Base-by-base conservation (phyloP, 2,797 vertebrate genomes). In the Typhlichthys eigenmanni region DNA sequence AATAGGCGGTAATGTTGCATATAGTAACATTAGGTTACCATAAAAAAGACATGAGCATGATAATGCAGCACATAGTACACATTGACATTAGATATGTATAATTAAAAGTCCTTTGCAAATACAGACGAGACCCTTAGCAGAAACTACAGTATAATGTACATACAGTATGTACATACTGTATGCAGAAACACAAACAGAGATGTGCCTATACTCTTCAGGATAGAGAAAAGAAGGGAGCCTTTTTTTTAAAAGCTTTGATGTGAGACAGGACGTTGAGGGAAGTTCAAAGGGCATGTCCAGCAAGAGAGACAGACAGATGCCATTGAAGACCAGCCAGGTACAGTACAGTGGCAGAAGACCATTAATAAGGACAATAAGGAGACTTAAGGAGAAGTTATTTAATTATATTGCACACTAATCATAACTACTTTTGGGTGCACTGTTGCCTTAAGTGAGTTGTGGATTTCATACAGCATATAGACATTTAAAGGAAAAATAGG, bases 181-280 rank as follows among this genome's bases (percentile, higher is more conserved):
- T 8, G 29, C 63, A 65, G 14, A 63, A 60, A 58, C 52, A 68
- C 69, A 32, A 56, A 66, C 43, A 43, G 13, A 43, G 71, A 63
- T 71, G 29, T 60, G n/a, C 68, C 29, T 47, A 74, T 54, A 59
- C 55, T 64, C 66, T 74, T 88, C 84, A 87, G 86, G 84, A 86
- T 88, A 82, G 82, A 83, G 60, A 59, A 69, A 82, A 74, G 72
- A 77, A 89, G 79, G 71, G 84, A 81, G 79, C 82, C 77, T 78
- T 76, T 63, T 63, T 69, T 63, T 69, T 82, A 76, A 78, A 67
- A 80, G 84, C 87, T 85, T 89, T 89, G 85, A 88, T 82, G 86
- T 83, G 68, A 68, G 79, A 72, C 74, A 72, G 71, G 68, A 87
- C 83, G 87, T 77, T 65, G 80, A 75, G 71, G 81, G 74, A 69